These are phyloP conservation scores for Archips xylosteana DNA, from an alignment of 2,888 invertebrate species.

Conservation along the genomic window DNA sequence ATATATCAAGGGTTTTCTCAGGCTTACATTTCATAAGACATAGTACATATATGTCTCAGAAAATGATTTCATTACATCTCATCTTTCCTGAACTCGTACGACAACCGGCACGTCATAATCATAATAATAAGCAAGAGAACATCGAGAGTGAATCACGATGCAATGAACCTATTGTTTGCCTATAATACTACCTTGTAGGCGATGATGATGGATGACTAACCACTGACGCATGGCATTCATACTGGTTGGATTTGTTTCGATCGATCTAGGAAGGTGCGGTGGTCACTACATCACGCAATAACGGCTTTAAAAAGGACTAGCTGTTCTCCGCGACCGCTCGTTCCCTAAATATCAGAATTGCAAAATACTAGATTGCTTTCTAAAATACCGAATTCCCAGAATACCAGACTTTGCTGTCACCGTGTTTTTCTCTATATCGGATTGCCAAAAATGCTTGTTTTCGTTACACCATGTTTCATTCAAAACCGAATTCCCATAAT, in stretches of 20 bases:
- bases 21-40: no score
- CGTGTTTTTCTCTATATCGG: no score
- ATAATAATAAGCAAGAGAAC: neutral
- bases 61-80: neutral
- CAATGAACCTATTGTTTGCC: constrained; percentile 13
- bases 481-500: no score
- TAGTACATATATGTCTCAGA: no score
- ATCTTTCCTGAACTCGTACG: neutral
- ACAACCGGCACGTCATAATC: neutral
- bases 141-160: constrained; percentile 19
- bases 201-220: constrained; percentile 11
- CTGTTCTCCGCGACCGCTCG: no score
- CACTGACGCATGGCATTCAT: constrained; percentile 8
- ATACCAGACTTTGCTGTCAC: no score
- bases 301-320: neutral
- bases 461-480: no score
- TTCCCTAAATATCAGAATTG: no score
- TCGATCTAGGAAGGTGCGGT: neutral
- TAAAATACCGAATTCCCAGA: no score
- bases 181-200: constrained; percentile 11
- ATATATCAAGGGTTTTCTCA: no score
- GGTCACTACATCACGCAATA: neutral
- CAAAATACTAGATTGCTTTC: no score
- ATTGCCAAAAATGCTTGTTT: no score
- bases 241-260: neutral